Conservation (phyloP, 2,113 vertebrate genomes). For the Tragulus kanchil region DNA sequence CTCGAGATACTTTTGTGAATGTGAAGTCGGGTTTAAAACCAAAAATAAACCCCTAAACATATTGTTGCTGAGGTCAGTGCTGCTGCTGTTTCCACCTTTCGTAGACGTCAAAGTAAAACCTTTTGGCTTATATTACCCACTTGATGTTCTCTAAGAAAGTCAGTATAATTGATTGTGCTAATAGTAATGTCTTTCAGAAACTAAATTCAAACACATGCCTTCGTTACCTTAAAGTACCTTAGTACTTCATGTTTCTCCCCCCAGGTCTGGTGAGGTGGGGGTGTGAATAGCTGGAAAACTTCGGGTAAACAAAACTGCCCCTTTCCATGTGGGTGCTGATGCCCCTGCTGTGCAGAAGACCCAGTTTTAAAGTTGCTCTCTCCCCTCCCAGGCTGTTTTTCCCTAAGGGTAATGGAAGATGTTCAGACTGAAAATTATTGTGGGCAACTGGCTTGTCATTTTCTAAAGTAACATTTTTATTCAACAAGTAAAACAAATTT, state of each 20-base stretch:
- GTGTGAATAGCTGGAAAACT: background rate
- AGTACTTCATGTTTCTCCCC: background rate
- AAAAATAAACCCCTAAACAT: background rate
- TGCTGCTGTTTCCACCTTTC: background rate
- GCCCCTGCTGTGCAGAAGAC: background rate
- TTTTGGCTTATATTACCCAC: background rate
- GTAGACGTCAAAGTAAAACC: background rate
- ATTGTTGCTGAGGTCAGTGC: background rate
- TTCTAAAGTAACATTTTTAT: slow-evolving; percentile 78
- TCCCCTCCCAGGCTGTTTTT: background rate
- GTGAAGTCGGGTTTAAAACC: slow-evolving; percentile 12
- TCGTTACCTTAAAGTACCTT: slow-evolving; percentile 10
- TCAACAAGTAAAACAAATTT: slow-evolving; percentile 77
- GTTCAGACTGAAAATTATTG: slow-evolving; percentile 52
- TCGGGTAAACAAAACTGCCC: background rate
- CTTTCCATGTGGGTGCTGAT: background rate
- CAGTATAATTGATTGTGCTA: background rate
- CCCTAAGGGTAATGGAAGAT: slow-evolving; percentile 1
- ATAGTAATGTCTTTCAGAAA: background rate
- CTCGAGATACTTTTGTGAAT: slow-evolving; percentile 50
- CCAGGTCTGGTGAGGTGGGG: background rate
- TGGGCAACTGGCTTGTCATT: slow-evolving; percentile 65
- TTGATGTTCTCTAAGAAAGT: background rate
- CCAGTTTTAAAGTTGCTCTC: background rate
- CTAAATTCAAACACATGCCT: background rate